Evolutionary conservation across 2,797 vertebrate genomes (phyloP).

Genomic region (Enteromius fasciolatus): DNA sequence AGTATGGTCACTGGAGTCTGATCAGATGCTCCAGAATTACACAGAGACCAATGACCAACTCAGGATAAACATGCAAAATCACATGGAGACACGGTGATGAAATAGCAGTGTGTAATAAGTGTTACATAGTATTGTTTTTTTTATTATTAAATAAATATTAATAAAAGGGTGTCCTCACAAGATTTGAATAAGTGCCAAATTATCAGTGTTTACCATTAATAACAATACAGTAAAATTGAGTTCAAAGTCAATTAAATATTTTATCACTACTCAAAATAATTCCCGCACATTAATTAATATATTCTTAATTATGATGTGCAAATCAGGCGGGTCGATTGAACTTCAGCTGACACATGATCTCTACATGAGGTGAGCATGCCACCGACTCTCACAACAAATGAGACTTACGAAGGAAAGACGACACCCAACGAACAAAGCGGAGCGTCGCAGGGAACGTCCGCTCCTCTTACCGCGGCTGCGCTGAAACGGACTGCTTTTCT

Average conservation of each 20-base stretch:
- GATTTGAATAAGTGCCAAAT: background rate
- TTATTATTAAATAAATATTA: slow-evolving; percentile 48
- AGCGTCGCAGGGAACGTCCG: slow-evolving; percentile 66
- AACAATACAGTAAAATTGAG: background rate
- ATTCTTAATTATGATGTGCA: background rate
- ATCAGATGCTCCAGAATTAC: slow-evolving; percentile 29
- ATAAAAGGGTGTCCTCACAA: slow-evolving; percentile 7
- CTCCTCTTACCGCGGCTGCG: slow-evolving; percentile 75
- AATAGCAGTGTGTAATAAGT: slow-evolving; percentile 53
- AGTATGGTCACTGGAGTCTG: slow-evolving; percentile 53
- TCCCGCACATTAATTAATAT: background rate
- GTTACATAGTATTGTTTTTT: slow-evolving; percentile 51
- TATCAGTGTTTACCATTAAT: background rate
- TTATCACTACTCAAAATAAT: background rate
- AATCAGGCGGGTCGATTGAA: slow-evolving; percentile 23
- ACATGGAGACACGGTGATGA: slow-evolving; percentile 52
- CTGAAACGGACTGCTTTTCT: slow-evolving; percentile 77
- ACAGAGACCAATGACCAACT: slow-evolving; percentile 52
- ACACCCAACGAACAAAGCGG: slow-evolving; percentile 68
- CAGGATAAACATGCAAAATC: slow-evolving; percentile 58
- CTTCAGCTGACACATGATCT: slow-evolving; percentile 53
- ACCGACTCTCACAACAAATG: slow-evolving; percentile 74
- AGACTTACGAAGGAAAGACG: slow-evolving; percentile 74
- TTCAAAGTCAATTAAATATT: background rate
- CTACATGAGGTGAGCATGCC: slow-evolving; percentile 78